phyloP scores from a whole-genome alignment of 2,888 invertebrate genomes.

The Eristalis tenax region DNA sequence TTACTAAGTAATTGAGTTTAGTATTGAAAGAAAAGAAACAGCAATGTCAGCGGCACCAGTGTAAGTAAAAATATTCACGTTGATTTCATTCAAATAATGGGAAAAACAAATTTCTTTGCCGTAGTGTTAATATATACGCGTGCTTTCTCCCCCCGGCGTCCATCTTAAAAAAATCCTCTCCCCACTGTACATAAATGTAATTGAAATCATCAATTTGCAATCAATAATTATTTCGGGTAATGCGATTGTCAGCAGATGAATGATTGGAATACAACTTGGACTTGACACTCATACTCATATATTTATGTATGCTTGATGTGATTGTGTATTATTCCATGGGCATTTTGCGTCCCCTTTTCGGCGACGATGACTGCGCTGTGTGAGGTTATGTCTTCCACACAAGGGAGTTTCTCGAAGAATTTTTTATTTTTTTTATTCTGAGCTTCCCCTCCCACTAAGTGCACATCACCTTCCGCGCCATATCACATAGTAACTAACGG shows the following conservation, averaged over 20 bases:
- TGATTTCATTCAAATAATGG: slow-evolving; percentile 33
- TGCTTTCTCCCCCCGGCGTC: slow-evolving; percentile 74
- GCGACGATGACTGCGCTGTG: slow-evolving; percentile 47
- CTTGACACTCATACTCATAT: slow-evolving; percentile 18
- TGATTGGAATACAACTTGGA: slow-evolving; percentile 2
- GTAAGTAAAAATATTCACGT: slow-evolving; percentile 74
- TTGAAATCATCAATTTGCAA: slow-evolving; percentile 58
- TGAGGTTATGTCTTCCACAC: slow-evolving; percentile 56
- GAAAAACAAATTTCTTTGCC: slow-evolving; percentile 46
- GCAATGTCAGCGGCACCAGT: slow-evolving; percentile 76
- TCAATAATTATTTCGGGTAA: slow-evolving; percentile 58
- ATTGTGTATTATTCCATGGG: neutral
- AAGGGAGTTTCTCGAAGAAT: slow-evolving; percentile 63
- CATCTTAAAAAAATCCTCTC: slow-evolving; percentile 72
- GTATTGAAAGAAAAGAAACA: slow-evolving; percentile 52
- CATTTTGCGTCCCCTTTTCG: slow-evolving; percentile 14
- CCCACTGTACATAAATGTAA: slow-evolving; percentile 29
- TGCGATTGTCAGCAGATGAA: slow-evolving; percentile 21
- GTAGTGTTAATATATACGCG: slow-evolving; percentile 70
- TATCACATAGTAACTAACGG: slow-evolving; percentile 11
- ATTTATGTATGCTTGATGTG: neutral
- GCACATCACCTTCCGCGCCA: slow-evolving; percentile 35
- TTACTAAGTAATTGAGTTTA: slow-evolving; percentile 45
- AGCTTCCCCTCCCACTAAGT: neutral
- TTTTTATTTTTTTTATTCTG: slow-evolving; percentile 13